Conservation (phyloP, 2,888 invertebrate genomes). For the Diachrysia chrysitis region DNA sequence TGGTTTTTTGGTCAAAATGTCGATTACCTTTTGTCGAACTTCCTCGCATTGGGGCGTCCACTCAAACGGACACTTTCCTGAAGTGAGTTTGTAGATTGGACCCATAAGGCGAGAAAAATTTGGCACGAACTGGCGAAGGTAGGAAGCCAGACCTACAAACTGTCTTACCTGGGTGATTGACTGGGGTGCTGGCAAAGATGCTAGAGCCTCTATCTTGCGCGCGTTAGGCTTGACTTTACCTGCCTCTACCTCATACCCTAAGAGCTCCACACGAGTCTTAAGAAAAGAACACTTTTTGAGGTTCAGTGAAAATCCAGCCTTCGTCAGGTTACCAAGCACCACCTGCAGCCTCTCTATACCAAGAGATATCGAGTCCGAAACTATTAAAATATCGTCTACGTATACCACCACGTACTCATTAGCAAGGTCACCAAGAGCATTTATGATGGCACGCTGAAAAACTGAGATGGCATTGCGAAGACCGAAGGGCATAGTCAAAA, state of each 20-base stretch:
- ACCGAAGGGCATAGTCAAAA: slow-evolving; percentile 31
- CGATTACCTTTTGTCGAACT: slow-evolving; percentile 38
- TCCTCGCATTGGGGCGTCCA: background rate
- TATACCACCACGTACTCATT: slow-evolving; percentile 36
- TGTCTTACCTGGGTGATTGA: background rate
- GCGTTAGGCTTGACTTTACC: background rate
- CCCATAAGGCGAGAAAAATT: background rate
- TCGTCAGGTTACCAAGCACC: slow-evolving; percentile 12
- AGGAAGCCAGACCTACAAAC: slow-evolving; percentile 25
- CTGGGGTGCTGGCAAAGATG: background rate
- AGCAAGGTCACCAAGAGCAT: slow-evolving; percentile 43
- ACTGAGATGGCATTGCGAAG: slow-evolving; percentile 32
- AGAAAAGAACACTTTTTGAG: slow-evolving; percentile 52
- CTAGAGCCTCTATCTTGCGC: background rate
- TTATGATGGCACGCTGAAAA: slow-evolving; percentile 42
- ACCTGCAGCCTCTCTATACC: slow-evolving; percentile 29
- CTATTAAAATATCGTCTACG: slow-evolving; percentile 44
- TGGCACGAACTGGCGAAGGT: slow-evolving; percentile 39
- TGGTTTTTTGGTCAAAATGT: slow-evolving; percentile 27
- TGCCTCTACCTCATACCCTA: slow-evolving; percentile 30
- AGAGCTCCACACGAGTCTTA: slow-evolving; percentile 36
- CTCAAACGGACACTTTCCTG: slow-evolving; percentile 2
- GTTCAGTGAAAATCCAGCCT: slow-evolving; percentile 48
- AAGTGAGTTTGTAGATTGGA: slow-evolving; percentile 11
- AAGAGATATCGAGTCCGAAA: slow-evolving; percentile 11